A percentile compares a stretch with the other conserved stretches of the same genome.
Conservation (phyloP, 2,113 vertebrate species). For the Bambusicola thoracicus region DNA sequence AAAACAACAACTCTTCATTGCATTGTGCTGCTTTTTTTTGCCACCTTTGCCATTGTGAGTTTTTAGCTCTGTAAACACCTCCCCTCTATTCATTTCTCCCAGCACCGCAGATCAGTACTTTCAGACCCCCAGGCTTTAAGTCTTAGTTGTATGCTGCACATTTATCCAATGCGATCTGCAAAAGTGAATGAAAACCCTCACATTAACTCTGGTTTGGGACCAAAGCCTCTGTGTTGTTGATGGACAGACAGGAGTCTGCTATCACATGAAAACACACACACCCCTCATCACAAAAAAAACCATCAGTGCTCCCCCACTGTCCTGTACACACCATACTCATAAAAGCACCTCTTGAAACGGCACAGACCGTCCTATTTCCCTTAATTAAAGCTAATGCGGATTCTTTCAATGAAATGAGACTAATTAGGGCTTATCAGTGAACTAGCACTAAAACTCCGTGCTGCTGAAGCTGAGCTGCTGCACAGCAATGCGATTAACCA, state of each 20-base stretch:
- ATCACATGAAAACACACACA: neutral
- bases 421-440: neutral
- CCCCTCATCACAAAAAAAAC: no score
- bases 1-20: neutral
- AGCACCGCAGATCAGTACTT: constrained; percentile 30
- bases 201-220: neutral
- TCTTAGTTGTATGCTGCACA: neutral
- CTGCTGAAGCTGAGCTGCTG: neutral
- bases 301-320: neutral
- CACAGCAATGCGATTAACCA: neutral
- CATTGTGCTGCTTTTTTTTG: neutral
- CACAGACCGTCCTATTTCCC: neutral
- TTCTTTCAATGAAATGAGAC: neutral
- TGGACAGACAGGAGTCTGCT: neutral
- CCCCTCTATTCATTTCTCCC: neutral
- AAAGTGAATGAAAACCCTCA: neutral
- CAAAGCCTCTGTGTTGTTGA: neutral
- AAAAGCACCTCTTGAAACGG: neutral
- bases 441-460: neutral
- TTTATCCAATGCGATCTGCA: neutral
- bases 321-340: neutral
- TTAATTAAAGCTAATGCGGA: neutral
- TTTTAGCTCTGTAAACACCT: constrained; percentile 43
- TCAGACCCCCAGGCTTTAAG: neutral
- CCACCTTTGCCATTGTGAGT: neutral